Percentiles rank a stretch among this genome's conserved stretches.
Evolutionary conservation across 2,113 vertebrate genomes (phyloP).

Genomic region (Panthera tigris): DNA sequence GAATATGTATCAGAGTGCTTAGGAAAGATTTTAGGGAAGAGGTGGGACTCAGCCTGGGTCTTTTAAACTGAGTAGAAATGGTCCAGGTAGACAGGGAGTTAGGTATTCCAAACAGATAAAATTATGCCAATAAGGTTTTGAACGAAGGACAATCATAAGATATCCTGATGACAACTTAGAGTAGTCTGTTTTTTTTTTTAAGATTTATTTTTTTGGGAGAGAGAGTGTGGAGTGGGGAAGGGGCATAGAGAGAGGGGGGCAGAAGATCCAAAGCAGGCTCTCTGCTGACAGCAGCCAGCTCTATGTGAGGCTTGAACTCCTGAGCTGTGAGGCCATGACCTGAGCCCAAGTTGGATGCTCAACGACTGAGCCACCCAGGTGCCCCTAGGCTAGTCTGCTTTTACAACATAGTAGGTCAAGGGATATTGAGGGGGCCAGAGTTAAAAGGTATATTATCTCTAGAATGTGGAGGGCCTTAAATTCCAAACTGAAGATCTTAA

Average conservation of each 20-base stretch:
- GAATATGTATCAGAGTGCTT: background rate
- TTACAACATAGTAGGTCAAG: background rate
- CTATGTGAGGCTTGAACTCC: too few relatives aligned
- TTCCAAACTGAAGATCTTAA: constrained; percentile 11
- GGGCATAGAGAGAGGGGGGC: too few relatives aligned
- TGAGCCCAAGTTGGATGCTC: too few relatives aligned
- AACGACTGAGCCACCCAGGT: too few relatives aligned
- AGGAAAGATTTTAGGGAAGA: constrained; percentile 3
- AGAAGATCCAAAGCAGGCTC: too few relatives aligned
- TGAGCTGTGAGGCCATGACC: too few relatives aligned
- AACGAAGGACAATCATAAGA: background rate
- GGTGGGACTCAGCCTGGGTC: background rate
- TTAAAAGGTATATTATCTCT: background rate
- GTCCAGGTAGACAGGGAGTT: background rate
- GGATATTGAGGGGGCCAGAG: background rate
- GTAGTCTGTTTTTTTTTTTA: background rate
- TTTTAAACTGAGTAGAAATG: background rate
- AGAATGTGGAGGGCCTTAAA: background rate
- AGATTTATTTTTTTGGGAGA: too few relatives aligned
- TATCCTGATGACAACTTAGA: background rate
- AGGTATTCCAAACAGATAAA: background rate
- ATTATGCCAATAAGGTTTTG: background rate
- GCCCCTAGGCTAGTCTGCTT: background rate
- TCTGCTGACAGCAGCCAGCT: too few relatives aligned
- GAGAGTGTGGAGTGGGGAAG: too few relatives aligned